Evolutionary conservation across 2,797 vertebrate genomes (phyloP), one percentile per base, ranked within the genome.

Genomic region (Eulemur coronatus): DNA sequence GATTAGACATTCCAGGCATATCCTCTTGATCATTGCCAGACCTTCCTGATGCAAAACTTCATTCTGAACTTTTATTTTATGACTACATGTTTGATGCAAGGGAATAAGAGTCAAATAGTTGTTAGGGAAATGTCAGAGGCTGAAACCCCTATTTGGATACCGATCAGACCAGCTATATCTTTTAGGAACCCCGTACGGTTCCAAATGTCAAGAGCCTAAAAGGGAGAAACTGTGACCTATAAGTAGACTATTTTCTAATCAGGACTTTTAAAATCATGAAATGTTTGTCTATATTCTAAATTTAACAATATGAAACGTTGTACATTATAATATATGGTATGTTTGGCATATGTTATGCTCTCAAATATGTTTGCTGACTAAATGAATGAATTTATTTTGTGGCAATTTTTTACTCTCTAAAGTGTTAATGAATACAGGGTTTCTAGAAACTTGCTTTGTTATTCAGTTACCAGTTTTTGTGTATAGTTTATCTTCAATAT

Each of bases 21-120:
- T 92, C 78, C 91, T 73, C 89, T 80, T 95, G 91, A 96, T 96
- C 89, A 85, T 50, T 98, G 86, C 91, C 97, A 96, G 93, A 59
- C 10, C 69, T 86, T 90, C 75, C 86, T 59, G 5, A 61, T 55
- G 46, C 59, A 55, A 46, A 80, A 57, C 73, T 91, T 86, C 67
- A 67, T 76, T 89, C 84, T 89, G 57, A 94, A 79, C 46, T 91
- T 61, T 84, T 50, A 75, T 92, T 91, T 89, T 22, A 80, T 92
- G 73, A 81, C 46, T 84, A 18, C 1, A 41, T 70, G 43, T 81
- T 95, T 86, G 33, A 67, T 48, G 48, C 84, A 76, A 89, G 15
- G 26, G 35, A 80, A n/a, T 35, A 61, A 67, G 35, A 84, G 57
- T 87, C 50, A 70, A 81, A 33, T 69, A 52, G 52, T 88, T 90